Percentiles rank a stretch among this genome's conserved stretches.
phyloP scores from a whole-genome alignment of 1,140 invertebrate genomes.

The Drosophila teissieri region DNA sequence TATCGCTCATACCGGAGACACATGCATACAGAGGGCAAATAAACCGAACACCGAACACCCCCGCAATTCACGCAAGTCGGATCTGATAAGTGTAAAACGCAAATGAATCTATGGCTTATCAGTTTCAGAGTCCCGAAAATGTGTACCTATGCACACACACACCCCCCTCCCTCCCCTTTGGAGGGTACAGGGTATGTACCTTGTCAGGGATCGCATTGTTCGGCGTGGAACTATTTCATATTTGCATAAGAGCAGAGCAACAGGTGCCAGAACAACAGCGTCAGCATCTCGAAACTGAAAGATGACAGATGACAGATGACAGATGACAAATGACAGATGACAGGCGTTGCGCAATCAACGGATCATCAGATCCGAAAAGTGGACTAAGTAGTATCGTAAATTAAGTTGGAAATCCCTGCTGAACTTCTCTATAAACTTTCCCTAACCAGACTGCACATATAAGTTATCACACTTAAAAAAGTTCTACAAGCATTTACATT shows the following conservation, averaged over 20 bases:
- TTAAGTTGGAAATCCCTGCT: no score
- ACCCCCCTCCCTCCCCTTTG: background rate
- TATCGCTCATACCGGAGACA: conserved; percentile 13
- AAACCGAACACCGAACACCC: conserved; percentile 20
- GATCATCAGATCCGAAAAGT: background rate
- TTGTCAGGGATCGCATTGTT: conserved; percentile 64
- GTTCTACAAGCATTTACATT: no score
- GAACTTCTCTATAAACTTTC: no score
- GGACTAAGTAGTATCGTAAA: background rate
- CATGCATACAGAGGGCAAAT: conserved; percentile 18
- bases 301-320: conserved; percentile 10
- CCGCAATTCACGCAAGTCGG: conserved; percentile 52
- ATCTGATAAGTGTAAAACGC: conserved; percentile 65
- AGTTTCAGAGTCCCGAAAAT: conserved; percentile 55
- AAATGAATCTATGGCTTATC: conserved; percentile 59
- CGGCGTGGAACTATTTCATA: conserved; percentile 59
- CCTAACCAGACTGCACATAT: no score
- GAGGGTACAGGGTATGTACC: conserved; percentile 26
- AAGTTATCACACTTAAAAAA: no score
- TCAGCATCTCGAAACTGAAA: conserved; percentile 40
- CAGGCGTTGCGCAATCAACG: conserved; percentile 49
- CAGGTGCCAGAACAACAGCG: conserved; percentile 54
- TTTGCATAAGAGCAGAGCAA: conserved; percentile 78
- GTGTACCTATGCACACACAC: conserved; percentile 24
- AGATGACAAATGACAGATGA: conserved; percentile 7